Percentiles rank a stretch among this genome's conserved stretches.
Conservation (phyloP, 2,797 vertebrate species). For the Alcedo quadribrachys region DNA sequence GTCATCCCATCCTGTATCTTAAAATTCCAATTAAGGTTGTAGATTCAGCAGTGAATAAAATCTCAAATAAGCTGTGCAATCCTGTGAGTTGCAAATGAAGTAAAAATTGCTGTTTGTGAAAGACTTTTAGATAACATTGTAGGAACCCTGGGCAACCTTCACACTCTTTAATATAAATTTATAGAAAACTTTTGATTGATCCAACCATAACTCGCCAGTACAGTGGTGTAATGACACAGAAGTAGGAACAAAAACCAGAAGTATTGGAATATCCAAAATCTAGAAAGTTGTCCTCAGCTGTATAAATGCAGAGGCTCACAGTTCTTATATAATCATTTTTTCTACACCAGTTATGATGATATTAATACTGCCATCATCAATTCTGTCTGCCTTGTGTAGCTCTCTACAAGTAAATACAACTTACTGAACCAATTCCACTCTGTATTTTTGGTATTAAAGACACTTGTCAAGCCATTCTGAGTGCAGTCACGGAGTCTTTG, state of each 20-base stretch:
- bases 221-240: not conserved
- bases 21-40: conserved; percentile 33
- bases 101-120: conserved; percentile 6
- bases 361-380: not conserved
- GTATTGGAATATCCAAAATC: not conserved
- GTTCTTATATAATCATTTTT: not conserved
- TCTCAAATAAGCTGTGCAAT: not conserved
- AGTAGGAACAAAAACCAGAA: conserved; percentile 1
- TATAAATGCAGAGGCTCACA: not conserved
- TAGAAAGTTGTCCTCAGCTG: not conserved
- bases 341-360: not conserved
- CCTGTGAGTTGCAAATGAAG: conserved; percentile 8
- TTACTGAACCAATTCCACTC: not conserved
- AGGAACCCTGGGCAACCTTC: not conserved
- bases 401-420: not conserved
- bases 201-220: not conserved
- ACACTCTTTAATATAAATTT: not conserved
- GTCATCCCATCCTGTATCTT: not conserved
- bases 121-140: not conserved
- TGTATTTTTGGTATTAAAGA: not conserved
- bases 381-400: not conserved
- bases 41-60: conserved; percentile 10
- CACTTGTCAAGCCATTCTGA: not conserved
- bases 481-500: not conserved
- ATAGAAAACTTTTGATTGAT: conserved; percentile 15